Conservation (phyloP, 2,797 vertebrate species). For the Phoxinus dragarum region DNA sequence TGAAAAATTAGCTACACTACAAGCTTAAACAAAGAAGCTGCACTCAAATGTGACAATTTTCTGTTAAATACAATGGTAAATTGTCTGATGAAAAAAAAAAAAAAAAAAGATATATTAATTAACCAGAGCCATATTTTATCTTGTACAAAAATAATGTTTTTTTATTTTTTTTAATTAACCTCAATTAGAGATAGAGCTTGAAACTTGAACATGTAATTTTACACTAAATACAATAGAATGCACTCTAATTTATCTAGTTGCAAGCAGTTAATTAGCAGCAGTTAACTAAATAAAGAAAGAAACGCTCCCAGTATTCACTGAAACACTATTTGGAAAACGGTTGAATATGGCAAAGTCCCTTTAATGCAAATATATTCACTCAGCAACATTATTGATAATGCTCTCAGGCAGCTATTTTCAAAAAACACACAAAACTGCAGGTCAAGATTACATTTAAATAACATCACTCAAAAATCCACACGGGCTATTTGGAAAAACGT, state of each 20-base stretch:
- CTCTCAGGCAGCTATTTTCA: background rate
- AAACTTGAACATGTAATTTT: background rate
- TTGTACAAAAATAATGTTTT: background rate
- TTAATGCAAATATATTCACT: background rate
- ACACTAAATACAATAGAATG: too few relatives aligned
- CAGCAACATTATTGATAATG: slow-evolving; percentile 4
- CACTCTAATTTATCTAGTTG: background rate
- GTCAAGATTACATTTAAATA: background rate
- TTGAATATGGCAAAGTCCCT: background rate
- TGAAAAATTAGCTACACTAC: slow-evolving; percentile 1
- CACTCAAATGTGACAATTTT: background rate
- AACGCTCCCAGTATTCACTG: background rate
- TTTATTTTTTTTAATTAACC: background rate
- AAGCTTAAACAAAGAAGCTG: background rate
- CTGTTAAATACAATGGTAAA: background rate
- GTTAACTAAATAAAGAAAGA: background rate
- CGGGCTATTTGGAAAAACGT: background rate
- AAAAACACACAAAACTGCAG: background rate
- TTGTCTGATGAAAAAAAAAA: background rate
- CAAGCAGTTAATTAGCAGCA: background rate
- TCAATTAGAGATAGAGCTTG: background rate
- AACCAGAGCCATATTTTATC: background rate
- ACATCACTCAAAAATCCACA: background rate
- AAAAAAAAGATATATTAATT: background rate
- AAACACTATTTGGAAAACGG: background rate